These are phyloP conservation scores for Rhimphoctona megacephalus DNA, from an alignment of 2,888 invertebrate species.

Conservation along the genomic window DNA sequence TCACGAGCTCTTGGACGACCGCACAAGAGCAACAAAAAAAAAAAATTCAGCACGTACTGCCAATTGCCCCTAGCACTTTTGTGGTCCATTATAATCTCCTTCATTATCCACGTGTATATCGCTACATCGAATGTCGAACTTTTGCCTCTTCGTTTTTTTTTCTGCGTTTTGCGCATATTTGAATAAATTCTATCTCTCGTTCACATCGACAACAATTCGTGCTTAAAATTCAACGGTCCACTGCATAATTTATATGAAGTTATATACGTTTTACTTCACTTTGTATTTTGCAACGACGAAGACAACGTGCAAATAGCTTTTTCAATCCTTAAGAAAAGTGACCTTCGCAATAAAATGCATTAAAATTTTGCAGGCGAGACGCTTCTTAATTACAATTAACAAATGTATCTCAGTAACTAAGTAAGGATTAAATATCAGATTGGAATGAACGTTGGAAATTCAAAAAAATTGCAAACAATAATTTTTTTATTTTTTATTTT, in stretches of 20 bases:
- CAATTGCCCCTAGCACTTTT: constrained; percentile 28
- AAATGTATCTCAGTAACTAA: too few relatives aligned
- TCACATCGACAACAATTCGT: constrained; percentile 45
- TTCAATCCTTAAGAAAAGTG: neutral
- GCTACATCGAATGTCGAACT: neutral
- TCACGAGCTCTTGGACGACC: neutral
- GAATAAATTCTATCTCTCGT: constrained; percentile 59
- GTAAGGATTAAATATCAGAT: too few relatives aligned
- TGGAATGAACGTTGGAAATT: neutral
- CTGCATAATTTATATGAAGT: constrained; percentile 47
- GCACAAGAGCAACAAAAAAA: neutral
- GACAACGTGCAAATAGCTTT: constrained; percentile 9
- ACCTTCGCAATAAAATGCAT: neutral
- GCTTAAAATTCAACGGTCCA: constrained; percentile 48
- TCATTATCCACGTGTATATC: neutral
- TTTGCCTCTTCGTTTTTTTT: constrained; percentile 3
- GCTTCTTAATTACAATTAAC: too few relatives aligned
- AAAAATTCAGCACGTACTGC: neutral
- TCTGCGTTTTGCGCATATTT: constrained; percentile 28
- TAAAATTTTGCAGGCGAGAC: neutral
- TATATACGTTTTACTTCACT: constrained; percentile 10
- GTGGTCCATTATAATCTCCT: neutral
- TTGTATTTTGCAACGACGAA: constrained; percentile 10
- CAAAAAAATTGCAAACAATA: neutral
- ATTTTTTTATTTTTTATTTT: neutral